Conservation (phyloP, 2,797 vertebrate species). For the Paedocypris micromegethes region DNA sequence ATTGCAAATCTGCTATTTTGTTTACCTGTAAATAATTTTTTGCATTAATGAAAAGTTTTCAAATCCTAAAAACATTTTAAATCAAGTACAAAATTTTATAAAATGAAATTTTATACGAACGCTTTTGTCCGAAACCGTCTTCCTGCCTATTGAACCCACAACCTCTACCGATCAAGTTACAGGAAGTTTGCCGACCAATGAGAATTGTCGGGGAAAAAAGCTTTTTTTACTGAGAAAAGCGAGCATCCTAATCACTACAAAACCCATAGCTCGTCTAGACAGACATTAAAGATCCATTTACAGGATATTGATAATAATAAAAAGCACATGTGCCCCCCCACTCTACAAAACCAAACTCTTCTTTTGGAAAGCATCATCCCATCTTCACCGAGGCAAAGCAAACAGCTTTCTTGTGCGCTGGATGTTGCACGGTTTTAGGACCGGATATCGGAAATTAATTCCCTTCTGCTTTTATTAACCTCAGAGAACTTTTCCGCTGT, state of each 20-base stretch:
- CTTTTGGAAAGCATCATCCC: constrained; percentile 54
- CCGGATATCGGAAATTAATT: constrained; percentile 45
- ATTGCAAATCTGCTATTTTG: background rate
- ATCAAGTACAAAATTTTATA: too few relatives aligned
- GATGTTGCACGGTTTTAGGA: constrained; percentile 37
- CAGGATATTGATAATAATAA: constrained; percentile 54
- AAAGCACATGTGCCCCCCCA: constrained; percentile 51
- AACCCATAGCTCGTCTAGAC: constrained; percentile 47
- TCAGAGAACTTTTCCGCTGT: constrained; percentile 23
- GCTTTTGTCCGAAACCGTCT: too few relatives aligned
- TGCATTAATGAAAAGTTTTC: too few relatives aligned
- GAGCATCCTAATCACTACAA: too few relatives aligned
- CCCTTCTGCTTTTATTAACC: constrained; percentile 29
- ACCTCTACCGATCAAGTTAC: too few relatives aligned
- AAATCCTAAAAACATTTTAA: too few relatives aligned
- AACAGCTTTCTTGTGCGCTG: constrained; percentile 40
- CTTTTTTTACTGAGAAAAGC: too few relatives aligned
- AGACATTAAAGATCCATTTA: constrained; percentile 51
- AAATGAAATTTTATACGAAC: too few relatives aligned
- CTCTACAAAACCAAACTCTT: constrained; percentile 61
- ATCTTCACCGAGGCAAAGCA: constrained; percentile 44
- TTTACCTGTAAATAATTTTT: too few relatives aligned
- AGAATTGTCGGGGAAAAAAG: too few relatives aligned
- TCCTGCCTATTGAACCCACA: too few relatives aligned
- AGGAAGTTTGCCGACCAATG: too few relatives aligned